Base-by-base conservation (phyloP, 2,113 vertebrate species). In the Tupaia tana region DNA sequence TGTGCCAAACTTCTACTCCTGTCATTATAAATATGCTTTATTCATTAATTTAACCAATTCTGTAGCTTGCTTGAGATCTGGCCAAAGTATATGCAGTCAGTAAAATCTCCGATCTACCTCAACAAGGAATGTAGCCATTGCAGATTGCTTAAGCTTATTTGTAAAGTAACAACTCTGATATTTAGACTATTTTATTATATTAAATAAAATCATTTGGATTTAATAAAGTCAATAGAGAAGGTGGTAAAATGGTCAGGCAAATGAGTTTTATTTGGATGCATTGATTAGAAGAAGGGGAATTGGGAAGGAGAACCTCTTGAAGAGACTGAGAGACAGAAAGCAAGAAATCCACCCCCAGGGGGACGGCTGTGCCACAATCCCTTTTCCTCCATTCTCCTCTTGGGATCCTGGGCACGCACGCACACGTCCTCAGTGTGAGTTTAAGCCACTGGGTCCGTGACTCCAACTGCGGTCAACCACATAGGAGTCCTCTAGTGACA, bases 111-210 rank as follows among this genome's bases (percentile, higher is more conserved):
- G 24, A 74, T 70, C 16, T 84, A 25, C 18, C 24, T 74, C 52
- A 92, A 43, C 15, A 18, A 79, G 31, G 71, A n/a, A 79, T 95
- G 82, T 91, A 6, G 52, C 70, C 79, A 13, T 9, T 63, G 7
- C 5, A 43, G 43, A 19, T 61, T 81, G 19, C 61, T 58, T 59
- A 83, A 22, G 22, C 10, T 9, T 74, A 70, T 61, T 74, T 95
- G 61, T 22, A 90, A 87, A 93, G 25, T 29, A 89, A 34, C 6
- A 56, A 92, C 24, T 6, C 54, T 27, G 31, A 52, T 84, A 54
- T 86, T 95, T 90, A 74, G 1, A 94, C 83, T 86, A 96, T 34
- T 85, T 81, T 73, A 31, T 52, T 79, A 54, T 69, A 7, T 29
- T 67, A 2, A 67, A 64, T 58, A 70, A 58, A 20, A 93, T 83